phyloP scores from a whole-genome alignment of 2,113 vertebrate species.

The Athene cunicularia region DNA sequence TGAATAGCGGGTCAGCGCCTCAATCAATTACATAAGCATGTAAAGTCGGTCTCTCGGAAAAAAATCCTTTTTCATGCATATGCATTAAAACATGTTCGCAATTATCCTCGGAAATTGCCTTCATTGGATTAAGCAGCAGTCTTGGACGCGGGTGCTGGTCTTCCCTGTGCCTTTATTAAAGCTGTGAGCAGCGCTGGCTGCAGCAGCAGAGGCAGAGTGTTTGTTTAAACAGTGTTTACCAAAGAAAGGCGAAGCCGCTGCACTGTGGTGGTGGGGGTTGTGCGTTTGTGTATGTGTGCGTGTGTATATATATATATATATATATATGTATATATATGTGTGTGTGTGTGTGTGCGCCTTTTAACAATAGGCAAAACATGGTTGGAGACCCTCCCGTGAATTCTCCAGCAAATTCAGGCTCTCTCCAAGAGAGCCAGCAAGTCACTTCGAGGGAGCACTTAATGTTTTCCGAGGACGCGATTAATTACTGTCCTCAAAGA shows the following conservation, averaged over 20 bases:
- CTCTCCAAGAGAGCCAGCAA: neutral
- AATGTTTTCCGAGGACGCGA: conserved; percentile 4
- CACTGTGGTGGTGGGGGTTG: neutral
- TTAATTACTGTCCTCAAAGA: conserved; percentile 46
- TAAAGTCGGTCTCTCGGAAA: conserved; percentile 91
- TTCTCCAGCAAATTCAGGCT: neutral
- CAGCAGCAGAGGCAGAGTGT: conserved; percentile 61
- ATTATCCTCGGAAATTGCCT: conserved; percentile 99
- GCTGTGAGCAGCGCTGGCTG: conserved; percentile 71
- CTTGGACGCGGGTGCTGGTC: conserved; percentile 83
- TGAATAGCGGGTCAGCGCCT: conserved; percentile 99
- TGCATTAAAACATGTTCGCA: conserved; percentile 99
- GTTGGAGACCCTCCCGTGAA: neutral
- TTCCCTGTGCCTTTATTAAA: conserved; percentile 79
- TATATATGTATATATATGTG: no score
- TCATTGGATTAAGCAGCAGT: conserved; percentile 93
- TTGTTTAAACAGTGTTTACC: conserved; percentile 78
- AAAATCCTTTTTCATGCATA: conserved; percentile 99
- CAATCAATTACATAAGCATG: conserved; percentile 99
- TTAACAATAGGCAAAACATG: conserved; percentile 44
- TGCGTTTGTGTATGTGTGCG: neutral
- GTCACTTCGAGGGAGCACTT: neutral
- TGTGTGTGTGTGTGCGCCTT: neutral
- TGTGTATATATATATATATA: neutral
- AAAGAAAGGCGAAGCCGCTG: conserved; percentile 49